Evolutionary conservation across 2,797 vertebrate genomes (phyloP).

Genomic region (Eupleurogrammus muticus): DNA sequence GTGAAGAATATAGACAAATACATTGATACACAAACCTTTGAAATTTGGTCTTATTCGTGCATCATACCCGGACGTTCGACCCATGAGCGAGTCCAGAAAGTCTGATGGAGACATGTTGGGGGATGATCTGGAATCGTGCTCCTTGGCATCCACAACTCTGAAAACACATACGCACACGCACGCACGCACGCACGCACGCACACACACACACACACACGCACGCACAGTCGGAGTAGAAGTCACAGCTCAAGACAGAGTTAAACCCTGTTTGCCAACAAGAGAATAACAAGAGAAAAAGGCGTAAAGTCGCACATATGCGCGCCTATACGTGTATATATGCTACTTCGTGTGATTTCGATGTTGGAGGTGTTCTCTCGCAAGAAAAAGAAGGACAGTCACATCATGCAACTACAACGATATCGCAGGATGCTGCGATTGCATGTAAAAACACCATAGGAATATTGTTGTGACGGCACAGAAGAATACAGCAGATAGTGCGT

Average conservation of each 20-base stretch:
- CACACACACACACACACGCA: too few relatives aligned
- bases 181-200: background rate
- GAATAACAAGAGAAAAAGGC: constrained; percentile 21
- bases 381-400: constrained; percentile 4
- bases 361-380: constrained; percentile 20
- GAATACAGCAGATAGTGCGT: constrained; percentile 11
- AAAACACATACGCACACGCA: constrained; percentile 58
- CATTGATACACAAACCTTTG: constrained; percentile 90
- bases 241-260: too few relatives aligned
- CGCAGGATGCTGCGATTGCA: background rate
- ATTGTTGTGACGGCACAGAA: background rate
- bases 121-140: constrained; percentile 93
- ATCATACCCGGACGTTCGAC: constrained; percentile 97
- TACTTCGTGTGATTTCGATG: constrained; percentile 44
- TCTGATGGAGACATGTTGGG: constrained; percentile 96
- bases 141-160: constrained; percentile 93
- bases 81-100: constrained; percentile 99
- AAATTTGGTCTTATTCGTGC: constrained; percentile 99
- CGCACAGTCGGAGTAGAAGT: too few relatives aligned
- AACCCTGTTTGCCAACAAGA: constrained; percentile 47
- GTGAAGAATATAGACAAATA: background rate
- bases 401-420: constrained; percentile 12
- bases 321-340: too few relatives aligned
- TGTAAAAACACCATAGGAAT: background rate
- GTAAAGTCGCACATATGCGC: constrained; percentile 35